Percentiles rank a stretch among this genome's conserved stretches.
Evolutionary conservation across 2,113 vertebrate genomes (phyloP).

Genomic region (Thymallus thymallus): DNA sequence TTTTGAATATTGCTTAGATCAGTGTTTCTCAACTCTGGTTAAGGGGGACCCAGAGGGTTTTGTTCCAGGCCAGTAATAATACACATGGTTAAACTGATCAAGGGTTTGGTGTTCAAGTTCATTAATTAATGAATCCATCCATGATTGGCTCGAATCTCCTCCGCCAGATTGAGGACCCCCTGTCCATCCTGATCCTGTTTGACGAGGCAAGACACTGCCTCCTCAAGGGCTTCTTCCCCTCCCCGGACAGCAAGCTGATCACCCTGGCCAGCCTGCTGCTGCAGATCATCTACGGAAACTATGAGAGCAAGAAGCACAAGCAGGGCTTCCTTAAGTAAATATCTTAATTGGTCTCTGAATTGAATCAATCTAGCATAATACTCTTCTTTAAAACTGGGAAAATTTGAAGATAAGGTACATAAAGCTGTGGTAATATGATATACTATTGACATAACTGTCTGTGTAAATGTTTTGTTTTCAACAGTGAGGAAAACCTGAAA

Average conservation of each 20-base stretch:
- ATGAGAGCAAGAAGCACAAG: slow-evolving; percentile 99
- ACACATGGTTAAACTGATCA: too few species aligned
- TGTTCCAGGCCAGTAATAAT: too few species aligned
- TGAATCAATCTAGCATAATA: not conserved
- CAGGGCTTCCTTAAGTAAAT: slow-evolving; percentile 96
- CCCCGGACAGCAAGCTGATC: slow-evolving; percentile 92
- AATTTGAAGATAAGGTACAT: too few species aligned
- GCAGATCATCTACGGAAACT: slow-evolving; percentile 97
- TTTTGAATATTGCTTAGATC: too few species aligned
- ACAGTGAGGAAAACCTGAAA: slow-evolving; percentile 97
- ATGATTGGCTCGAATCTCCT: too few species aligned
- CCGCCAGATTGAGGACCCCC: slow-evolving; percentile 90
- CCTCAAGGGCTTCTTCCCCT: slow-evolving; percentile 93
- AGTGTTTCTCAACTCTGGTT: too few species aligned
- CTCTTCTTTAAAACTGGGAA: not conserved
- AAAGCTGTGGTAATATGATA: not conserved
- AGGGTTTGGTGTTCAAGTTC: too few species aligned
- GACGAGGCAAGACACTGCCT: slow-evolving; percentile 96
- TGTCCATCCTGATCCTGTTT: slow-evolving; percentile 96
- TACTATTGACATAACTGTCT: not conserved
- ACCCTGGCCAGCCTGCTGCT: slow-evolving; percentile 94
- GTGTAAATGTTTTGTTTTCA: slow-evolving; percentile 27
- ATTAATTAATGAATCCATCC: not conserved
- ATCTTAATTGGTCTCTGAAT: not conserved
- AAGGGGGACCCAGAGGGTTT: too few species aligned